Percentiles rank a stretch among this genome's conserved stretches.
Conservation (phyloP, 37 sponge, comb jelly and placozoan genomes). For the Ephydatia muelleri region DNA sequence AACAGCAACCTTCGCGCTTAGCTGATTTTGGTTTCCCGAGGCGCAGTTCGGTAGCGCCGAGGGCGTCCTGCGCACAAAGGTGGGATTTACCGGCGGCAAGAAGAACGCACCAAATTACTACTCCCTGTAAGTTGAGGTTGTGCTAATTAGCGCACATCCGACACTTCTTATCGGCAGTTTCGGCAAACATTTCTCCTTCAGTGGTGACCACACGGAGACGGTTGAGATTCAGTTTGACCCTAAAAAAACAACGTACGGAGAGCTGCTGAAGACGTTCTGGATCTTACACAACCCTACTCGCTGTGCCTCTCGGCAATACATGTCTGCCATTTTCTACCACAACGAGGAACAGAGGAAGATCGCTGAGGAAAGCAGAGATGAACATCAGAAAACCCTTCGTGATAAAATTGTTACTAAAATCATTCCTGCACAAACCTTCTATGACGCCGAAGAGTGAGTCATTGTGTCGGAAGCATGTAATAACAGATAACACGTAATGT, state of each 20-base stretch:
- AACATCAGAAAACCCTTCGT: constrained; percentile 70
- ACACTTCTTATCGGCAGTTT: constrained; percentile 32
- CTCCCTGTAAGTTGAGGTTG: constrained; percentile 80
- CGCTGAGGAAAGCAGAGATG: constrained; percentile 78
- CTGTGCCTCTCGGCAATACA: constrained; percentile 90
- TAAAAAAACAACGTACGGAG: constrained; percentile 57
- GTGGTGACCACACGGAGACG: constrained; percentile 97
- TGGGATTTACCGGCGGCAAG: constrained; percentile 95
- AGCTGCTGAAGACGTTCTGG: constrained; percentile 93
- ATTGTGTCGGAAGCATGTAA: not conserved
- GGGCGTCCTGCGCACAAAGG: constrained; percentile 90
- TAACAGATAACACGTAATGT: not conserved
- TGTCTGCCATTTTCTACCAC: constrained; percentile 98
- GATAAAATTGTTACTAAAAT: constrained; percentile 81
- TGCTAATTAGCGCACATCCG: not conserved
- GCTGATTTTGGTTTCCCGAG: constrained; percentile 99
- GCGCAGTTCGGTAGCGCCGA: constrained; percentile 95
- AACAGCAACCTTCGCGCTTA: constrained; percentile 91
- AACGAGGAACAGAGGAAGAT: constrained; percentile 68
- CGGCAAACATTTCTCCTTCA: constrained; percentile 68
- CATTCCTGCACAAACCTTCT: constrained; percentile 74
- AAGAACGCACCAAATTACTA: constrained; percentile 87
- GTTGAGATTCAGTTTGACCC: constrained; percentile 88
- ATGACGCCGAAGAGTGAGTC: constrained; percentile 91
- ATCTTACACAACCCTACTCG: constrained; percentile 85